These are phyloP conservation scores for Drosophila suzukii DNA, from an alignment of 1,140 invertebrate species.

Conservation along the genomic window DNA sequence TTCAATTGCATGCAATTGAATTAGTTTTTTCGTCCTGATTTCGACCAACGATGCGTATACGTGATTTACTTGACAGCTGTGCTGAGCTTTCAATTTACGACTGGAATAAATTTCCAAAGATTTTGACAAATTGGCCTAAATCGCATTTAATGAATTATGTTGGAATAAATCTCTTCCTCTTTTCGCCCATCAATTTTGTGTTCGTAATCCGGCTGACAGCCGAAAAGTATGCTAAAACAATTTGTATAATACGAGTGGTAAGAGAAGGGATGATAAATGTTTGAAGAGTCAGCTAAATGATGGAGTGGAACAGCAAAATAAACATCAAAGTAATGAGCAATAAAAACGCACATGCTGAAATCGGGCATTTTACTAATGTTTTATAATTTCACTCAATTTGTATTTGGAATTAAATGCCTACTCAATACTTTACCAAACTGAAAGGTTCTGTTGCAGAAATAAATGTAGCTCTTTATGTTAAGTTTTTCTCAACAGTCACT, in stretches of 20 bases:
- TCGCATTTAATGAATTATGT: slow-evolving; percentile 48
- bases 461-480: too few relatives aligned
- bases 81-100: slow-evolving; percentile 55
- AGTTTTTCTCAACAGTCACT: too few relatives aligned
- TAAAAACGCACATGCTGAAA: not conserved
- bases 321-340: slow-evolving; percentile 1
- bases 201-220: slow-evolving; percentile 29
- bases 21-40: slow-evolving; percentile 31
- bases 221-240: slow-evolving; percentile 40
- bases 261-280: slow-evolving; percentile 2
- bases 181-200: slow-evolving; percentile 33
- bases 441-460: too few relatives aligned
- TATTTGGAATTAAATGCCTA: not conserved
- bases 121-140: slow-evolving; percentile 50
- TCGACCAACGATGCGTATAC: slow-evolving; percentile 29
- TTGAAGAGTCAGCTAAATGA: slow-evolving; percentile 12
- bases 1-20: slow-evolving; percentile 43
- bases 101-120: slow-evolving; percentile 36
- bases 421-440: not conserved
- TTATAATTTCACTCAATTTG: not conserved
- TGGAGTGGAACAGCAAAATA: slow-evolving; percentile 5
- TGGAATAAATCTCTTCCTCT: slow-evolving; percentile 32
- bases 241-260: slow-evolving; percentile 19
- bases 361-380: not conserved
- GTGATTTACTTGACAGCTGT: slow-evolving; percentile 33